Percentiles rank a stretch among this genome's conserved stretches.
phyloP scores from a whole-genome alignment of 1,140 invertebrate species.

The Drosophila rufa region DNA sequence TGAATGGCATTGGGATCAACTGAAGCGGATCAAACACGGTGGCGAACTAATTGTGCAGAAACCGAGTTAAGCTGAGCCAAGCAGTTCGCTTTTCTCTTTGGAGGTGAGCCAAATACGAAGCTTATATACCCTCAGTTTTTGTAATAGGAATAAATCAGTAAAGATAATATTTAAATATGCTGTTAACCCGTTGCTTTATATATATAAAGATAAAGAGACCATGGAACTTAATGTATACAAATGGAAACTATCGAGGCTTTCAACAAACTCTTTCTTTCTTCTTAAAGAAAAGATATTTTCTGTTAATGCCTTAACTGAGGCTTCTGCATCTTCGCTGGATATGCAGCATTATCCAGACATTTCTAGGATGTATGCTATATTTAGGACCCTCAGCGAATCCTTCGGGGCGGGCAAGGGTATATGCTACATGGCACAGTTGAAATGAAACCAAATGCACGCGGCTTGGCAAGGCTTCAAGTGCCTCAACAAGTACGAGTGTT shows the following conservation, averaged over 20 bases:
- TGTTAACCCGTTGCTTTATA: no score
- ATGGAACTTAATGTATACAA: no score
- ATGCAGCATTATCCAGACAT: not conserved
- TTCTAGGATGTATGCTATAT: slow-evolving; percentile 7
- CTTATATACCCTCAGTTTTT: not conserved
- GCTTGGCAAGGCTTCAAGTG: slow-evolving; percentile 58
- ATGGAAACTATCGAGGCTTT: no score
- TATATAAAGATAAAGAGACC: no score
- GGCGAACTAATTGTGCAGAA: slow-evolving; percentile 79
- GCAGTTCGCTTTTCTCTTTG: not conserved
- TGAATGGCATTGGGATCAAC: slow-evolving; percentile 44
- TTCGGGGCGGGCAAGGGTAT: slow-evolving; percentile 22
- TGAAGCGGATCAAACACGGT: slow-evolving; percentile 29
- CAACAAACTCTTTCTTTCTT: not conserved
- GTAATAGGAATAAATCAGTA: no score
- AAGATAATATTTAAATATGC: not conserved
- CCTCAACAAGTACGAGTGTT: slow-evolving; percentile 54
- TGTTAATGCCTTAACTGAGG: not conserved
- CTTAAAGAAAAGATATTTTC: no score
- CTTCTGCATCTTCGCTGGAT: no score
- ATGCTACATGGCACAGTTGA: slow-evolving; percentile 20
- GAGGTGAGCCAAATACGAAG: not conserved
- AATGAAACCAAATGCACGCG: slow-evolving; percentile 43
- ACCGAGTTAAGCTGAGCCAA: slow-evolving; percentile 22
- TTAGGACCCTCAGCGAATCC: slow-evolving; percentile 17